A percentile compares a stretch with the other conserved stretches of the same genome.
Conservation (phyloP, 2,113 vertebrate genomes). For the Geothlypis trichas region DNA sequence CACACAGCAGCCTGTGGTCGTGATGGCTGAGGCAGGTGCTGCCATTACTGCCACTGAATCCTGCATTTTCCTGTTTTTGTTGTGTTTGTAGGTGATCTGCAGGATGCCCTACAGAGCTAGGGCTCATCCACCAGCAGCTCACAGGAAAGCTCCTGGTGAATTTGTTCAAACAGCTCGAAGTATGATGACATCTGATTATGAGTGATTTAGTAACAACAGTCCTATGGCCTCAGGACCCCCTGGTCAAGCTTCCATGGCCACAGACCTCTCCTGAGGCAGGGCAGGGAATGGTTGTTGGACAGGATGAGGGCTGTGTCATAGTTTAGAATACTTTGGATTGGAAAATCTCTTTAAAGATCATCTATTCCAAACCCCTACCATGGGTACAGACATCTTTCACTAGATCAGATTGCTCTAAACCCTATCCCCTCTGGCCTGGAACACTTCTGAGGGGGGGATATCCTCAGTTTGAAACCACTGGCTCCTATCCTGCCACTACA, state of each 20-base stretch:
- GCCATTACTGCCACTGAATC: accelerated
- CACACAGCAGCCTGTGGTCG: not conserved
- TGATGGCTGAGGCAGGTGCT: not conserved
- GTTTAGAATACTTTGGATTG: not conserved
- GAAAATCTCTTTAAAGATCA: not conserved
- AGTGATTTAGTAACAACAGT: not conserved
- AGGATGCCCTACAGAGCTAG: accelerated
- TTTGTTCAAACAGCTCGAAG: not conserved
- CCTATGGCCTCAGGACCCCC: not conserved
- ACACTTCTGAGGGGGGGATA: not conserved
- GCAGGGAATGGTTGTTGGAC: accelerated
- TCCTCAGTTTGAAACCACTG: not conserved
- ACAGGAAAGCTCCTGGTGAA: not conserved
- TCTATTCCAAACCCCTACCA: not conserved
- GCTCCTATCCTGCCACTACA: not conserved
- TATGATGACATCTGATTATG: not conserved
- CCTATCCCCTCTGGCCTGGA: not conserved
- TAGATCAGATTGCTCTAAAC: not conserved
- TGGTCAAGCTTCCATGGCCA: accelerated
- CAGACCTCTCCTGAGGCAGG: not conserved
- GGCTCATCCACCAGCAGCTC: not conserved
- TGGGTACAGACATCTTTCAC: not conserved
- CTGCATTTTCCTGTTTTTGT: accelerated
- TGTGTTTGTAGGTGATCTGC: not conserved
- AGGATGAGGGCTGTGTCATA: not conserved